Percentiles rank a stretch among this genome's conserved stretches.
Evolutionary conservation across 2,888 invertebrate species (phyloP).

Genomic region (Eilema caniola): DNA sequence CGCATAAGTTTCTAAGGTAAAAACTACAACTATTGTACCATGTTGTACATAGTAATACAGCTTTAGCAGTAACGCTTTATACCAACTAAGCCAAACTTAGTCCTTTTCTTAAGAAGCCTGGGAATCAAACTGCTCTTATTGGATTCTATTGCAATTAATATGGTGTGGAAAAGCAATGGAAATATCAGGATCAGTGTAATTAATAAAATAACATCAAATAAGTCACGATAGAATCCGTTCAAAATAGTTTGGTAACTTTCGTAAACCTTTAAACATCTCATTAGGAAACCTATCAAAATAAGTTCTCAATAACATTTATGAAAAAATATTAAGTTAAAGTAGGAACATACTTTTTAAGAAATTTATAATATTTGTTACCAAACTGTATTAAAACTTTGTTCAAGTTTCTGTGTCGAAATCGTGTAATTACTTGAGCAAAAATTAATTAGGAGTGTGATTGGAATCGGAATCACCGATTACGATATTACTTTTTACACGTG

Average conservation of each 20-base stretch:
- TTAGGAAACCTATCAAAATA: background rate
- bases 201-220: no score
- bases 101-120: no score
- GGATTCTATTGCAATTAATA: no score
- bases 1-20: no score
- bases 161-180: no score
- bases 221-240: background rate
- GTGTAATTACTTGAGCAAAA: conserved; percentile 24
- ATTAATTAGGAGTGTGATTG: conserved; percentile 36
- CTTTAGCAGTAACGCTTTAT: no score
- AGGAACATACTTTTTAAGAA: background rate
- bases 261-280: background rate
- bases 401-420: conserved; percentile 22
- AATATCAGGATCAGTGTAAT: no score
- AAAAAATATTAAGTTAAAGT: background rate
- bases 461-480: conserved; percentile 32
- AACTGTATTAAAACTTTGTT: conserved; percentile 24
- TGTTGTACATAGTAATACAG: no score
- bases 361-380: conserved; percentile 23
- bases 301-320: background rate
- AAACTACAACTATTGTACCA: no score
- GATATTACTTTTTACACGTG: conserved; percentile 13
- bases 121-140: no score
- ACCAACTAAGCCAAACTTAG: no score
- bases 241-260: background rate